These are phyloP conservation scores for Notodonta ziczac DNA, from an alignment of 2,888 invertebrate species.

Conservation along the genomic window DNA sequence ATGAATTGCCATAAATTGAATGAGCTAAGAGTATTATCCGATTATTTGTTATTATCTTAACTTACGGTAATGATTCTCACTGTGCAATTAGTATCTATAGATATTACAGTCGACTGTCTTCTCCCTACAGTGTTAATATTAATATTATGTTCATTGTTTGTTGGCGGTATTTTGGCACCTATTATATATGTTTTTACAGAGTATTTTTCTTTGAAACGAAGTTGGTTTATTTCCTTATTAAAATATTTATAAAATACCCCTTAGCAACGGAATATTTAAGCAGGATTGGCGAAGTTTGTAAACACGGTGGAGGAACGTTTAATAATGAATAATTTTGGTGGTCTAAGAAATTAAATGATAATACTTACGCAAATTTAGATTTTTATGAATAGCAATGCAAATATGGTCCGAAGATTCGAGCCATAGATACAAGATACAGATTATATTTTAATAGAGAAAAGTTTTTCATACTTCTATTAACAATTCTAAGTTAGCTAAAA, in stretches of 20 bases:
- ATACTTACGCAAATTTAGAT: no score
- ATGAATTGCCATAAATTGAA: slow-evolving; percentile 23
- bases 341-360: no score
- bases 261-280: slow-evolving; percentile 14
- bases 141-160: not conserved
- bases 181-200: not conserved
- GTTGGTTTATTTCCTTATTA: slow-evolving; percentile 10
- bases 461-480: no score
- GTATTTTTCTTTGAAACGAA: not conserved
- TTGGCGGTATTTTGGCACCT: not conserved
- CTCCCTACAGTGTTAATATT: not conserved
- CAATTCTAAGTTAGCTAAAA: not conserved
- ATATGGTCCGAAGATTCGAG: no score
- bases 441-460: no score
- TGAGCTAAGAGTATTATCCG: slow-evolving; percentile 21
- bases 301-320: not conserved
- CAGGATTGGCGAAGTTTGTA: not conserved
- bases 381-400: no score
- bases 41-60: slow-evolving; percentile 25
- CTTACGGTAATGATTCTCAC: slow-evolving; percentile 13
- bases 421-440: no score
- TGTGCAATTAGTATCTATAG: slow-evolving; percentile 14
- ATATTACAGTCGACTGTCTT: slow-evolving; percentile 2
- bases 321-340: not conserved
- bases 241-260: slow-evolving; percentile 16